Evolutionary conservation across 2,888 invertebrate species (phyloP), one percentile per base, ranked within the genome.

Genomic region (Troides aeacus): DNA sequence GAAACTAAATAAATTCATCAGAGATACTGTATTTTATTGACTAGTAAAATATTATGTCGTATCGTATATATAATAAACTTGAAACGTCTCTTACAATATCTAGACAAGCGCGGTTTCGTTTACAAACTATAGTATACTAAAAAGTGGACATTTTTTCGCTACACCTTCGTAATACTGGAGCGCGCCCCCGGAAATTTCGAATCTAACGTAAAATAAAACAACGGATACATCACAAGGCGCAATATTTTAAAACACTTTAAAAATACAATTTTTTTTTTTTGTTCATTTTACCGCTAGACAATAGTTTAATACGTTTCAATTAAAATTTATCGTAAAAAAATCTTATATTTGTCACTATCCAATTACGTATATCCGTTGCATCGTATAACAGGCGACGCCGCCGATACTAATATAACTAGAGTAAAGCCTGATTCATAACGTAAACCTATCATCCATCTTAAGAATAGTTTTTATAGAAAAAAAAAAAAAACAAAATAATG

Each of bases 41-140:
- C 91, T 92, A 92, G 91, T 89, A 90, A 88, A 90, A 88, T 83
- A 90, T 90, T 88, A 91, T 90, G 90, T 88, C 83, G 82, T 89
- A 86, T 80, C 79, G 79, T 82, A 81, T 78, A 82, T 82, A 80
- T 81, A 81, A 77, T 76, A 81, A 82, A 83, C 79, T 81, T 78
- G 77, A 78, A 81, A 77, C 75, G 72, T 75, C 74, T 66, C 73
- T 72, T 73, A 72, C 58, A 56, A 72, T 68, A 65, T 71, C 75
- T 78, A 78, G 70, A 69, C 72, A 78, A 78, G 78, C 78, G 74
- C 66, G 68, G 70, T 23, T 69, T 68, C 59, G 71, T 74, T 79
- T 80, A 79, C 77, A 74, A 46, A 76, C 86, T 88, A 87, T 86
- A 85, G 85, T 89, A 88, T 85, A 88, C 88, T 88, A 89, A 78